Evolutionary conservation across 1,140 invertebrate genomes (phyloP).

Genomic region (Pygmarrhopalites habei): DNA sequence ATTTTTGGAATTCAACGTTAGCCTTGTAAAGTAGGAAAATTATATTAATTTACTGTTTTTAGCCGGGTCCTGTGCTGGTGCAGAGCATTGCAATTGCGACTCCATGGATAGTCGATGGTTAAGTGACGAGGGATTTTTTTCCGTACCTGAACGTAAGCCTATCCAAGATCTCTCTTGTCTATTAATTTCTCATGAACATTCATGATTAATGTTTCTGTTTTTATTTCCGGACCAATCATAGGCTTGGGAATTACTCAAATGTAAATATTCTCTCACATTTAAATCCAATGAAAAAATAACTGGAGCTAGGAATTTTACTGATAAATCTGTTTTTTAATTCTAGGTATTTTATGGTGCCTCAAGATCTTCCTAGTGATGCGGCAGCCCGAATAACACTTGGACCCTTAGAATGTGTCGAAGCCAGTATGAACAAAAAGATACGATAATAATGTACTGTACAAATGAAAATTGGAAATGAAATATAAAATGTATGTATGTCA

Average conservation of each 20-base stretch:
- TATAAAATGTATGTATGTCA: too few species aligned
- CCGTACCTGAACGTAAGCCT: constrained; percentile 64
- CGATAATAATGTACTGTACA: neutral
- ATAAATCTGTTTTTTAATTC: too few species aligned
- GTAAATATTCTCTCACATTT: too few species aligned
- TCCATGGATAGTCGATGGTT: constrained; percentile 75
- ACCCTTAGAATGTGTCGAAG: constrained; percentile 86
- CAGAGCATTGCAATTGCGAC: constrained; percentile 72
- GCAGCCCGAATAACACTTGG: constrained; percentile 79
- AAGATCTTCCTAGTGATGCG: constrained; percentile 68
- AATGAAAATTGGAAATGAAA: constrained; percentile 3
- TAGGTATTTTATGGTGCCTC: constrained; percentile 76
- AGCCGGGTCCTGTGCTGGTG: constrained; percentile 46
- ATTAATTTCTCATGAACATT: too few species aligned
- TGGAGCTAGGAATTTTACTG: neutral
- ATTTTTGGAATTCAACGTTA: too few species aligned
- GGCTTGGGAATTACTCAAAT: constrained; percentile 81
- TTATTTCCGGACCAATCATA: too few species aligned
- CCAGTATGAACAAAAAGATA: constrained; percentile 63
- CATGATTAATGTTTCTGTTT: too few species aligned
- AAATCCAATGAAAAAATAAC: too few species aligned
- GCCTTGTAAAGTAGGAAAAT: neutral
- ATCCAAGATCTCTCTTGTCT: too few species aligned
- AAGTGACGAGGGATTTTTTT: constrained; percentile 77
- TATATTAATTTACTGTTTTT: constrained; percentile 25